Evolutionary conservation across 1,140 invertebrate genomes (phyloP).

Genomic region (Elysia chlorotica): DNA sequence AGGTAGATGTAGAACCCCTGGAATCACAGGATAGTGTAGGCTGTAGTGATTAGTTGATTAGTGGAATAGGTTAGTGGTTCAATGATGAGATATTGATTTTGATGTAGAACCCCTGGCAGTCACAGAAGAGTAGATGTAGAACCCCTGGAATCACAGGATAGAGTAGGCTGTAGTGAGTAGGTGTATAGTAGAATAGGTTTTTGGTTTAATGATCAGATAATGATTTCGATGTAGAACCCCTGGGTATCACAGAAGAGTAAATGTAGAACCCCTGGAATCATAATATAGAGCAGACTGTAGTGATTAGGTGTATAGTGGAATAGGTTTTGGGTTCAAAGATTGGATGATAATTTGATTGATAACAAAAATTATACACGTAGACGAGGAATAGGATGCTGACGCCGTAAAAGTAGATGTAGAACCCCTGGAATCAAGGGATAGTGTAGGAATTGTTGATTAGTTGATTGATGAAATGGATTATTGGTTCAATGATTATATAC

Average conservation of each 20-base stretch:
- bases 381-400: no score
- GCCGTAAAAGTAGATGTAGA: background rate
- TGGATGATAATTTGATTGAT: background rate
- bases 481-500: background rate
- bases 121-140: background rate
- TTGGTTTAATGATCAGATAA: background rate
- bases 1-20: background rate
- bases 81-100: background rate
- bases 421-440: background rate
- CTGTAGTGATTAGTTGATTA: background rate
- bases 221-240: background rate
- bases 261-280: conserved; percentile 87
- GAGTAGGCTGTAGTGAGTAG: background rate
- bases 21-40: background rate
- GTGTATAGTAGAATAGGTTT: background rate
- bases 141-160: background rate
- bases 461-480: background rate
- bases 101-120: no score
- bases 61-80: background rate
- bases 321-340: background rate
- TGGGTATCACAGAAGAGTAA: no score
- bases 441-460: background rate
- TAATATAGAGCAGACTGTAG: background rate
- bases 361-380: no score
- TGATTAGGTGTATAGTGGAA: background rate